Evolutionary conservation across 2,888 invertebrate genomes (phyloP), one percentile per base, ranked within the genome.

Genomic region (Dolichomitus sp.): DNA sequence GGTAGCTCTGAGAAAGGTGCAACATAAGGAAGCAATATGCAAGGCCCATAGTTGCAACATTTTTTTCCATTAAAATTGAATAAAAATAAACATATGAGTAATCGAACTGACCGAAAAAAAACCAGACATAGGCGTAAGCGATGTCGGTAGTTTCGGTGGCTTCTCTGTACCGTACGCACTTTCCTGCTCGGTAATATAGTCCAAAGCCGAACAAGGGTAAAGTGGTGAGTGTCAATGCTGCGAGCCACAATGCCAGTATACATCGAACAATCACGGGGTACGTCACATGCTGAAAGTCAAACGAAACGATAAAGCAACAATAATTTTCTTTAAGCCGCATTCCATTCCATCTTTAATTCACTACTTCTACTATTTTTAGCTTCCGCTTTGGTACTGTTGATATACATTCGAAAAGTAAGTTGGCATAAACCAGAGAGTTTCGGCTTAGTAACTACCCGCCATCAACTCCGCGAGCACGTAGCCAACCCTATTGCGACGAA

Each of bases 61-160:
- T 19, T 7, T 40, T 40, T 2, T 40, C 6, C 1, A 11, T 40
- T 40, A 11, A 42, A 42, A 42, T 42, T 42, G 14, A 42, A 42
- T 42, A 42, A 11, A 14, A 42, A 42, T 14, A 17, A 9, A 48
- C 2, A 30, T 27, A 23, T n/a, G n/a, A n/a, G n/a, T n/a, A n/a
- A 59, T 59, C 1, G 14, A 33, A 93, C 95, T 95, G 93, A 98
- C 98, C 98, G 90, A 97, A 97, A 45, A 95, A 91, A 88, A 97
- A 97, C 93, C 97, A 97, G 68, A 97, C 94, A 88, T 96, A 96
- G 4, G 97, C 97, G 91, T 98, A 98, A 0, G 95, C 95, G 85
- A 96, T 94, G 94, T 98, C 97, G 48, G 94, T 93, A 0, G 95
- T 91, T 33, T 95, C 94, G 7, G 94, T 94, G 0, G 97, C 98